Conservation (phyloP, 1,140 invertebrate species). For the Medauroidea extradentata region DNA sequence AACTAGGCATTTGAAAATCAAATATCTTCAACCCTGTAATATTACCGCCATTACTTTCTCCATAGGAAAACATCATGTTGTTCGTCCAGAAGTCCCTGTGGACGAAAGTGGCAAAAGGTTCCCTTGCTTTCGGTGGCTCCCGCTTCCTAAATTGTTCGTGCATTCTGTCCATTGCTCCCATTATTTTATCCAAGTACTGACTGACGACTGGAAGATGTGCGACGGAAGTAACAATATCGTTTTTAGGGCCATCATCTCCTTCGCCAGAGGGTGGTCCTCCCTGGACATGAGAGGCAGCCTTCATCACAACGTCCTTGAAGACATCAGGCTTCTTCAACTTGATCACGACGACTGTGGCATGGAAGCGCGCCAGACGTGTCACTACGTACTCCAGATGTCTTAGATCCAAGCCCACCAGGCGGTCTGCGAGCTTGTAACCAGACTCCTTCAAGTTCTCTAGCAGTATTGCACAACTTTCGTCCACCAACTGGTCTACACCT, state of each 20-base stretch:
- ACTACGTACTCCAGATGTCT: not conserved
- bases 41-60: not conserved
- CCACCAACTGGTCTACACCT: not conserved
- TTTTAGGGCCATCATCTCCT: not conserved
- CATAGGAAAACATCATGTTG: constrained; percentile 2
- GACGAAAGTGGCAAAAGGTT: constrained; percentile 5
- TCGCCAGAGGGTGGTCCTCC: not conserved
- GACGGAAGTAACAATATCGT: not conserved
- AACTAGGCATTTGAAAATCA: not conserved
- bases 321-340: no score
- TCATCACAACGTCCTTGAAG: not conserved
- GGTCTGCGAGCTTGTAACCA: not conserved
- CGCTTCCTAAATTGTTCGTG: not conserved
- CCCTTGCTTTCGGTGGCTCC: not conserved
- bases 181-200: not conserved
- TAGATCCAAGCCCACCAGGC: not conserved
- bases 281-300: not conserved
- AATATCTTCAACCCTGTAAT: not conserved
- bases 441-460: not conserved
- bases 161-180: not conserved
- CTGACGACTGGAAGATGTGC: not conserved
- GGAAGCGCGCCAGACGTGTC: no score
- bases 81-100: constrained; percentile 7
- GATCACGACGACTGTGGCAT: no score
- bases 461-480: not conserved